phyloP scores from a whole-genome alignment of 1,140 invertebrate species.

The Drosophila parabipectinata region DNA sequence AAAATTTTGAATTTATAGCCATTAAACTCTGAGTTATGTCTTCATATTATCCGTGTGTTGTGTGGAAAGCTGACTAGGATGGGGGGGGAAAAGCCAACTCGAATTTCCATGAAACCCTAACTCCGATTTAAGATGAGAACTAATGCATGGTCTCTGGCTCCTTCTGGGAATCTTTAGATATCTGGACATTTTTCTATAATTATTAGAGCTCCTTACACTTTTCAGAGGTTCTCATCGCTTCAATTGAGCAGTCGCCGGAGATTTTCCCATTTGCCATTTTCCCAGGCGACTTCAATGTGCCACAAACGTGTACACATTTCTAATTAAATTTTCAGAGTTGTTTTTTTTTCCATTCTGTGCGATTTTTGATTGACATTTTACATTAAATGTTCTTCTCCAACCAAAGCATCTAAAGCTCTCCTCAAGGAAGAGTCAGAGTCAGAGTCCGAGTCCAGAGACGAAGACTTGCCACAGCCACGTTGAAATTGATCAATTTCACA shows the following conservation, averaged over 20 bases:
- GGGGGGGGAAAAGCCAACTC: background rate
- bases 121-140: no score
- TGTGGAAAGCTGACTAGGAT: conserved; percentile 6
- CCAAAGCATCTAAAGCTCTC: conserved; percentile 6
- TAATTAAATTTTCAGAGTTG: conserved; percentile 77
- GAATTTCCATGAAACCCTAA: no score
- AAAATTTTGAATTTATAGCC: conserved; percentile 65
- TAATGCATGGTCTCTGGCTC: no score
- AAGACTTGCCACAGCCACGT: conserved; percentile 45
- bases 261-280: conserved; percentile 59
- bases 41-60: conserved; percentile 39
- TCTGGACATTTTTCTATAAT: conserved; percentile 13
- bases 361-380: conserved; percentile 82
- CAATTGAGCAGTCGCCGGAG: conserved; percentile 57
- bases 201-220: conserved; percentile 25
- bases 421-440: background rate
- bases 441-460: background rate
- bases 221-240: conserved; percentile 48
- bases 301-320: conserved; percentile 56
- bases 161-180: no score
- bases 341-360: conserved; percentile 63
- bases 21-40: conserved; percentile 60
- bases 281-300: conserved; percentile 50
- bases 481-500: conserved; percentile 83
- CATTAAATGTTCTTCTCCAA: conserved; percentile 63